Base-by-base conservation (phyloP, 2,888 invertebrate species). In the Neoitamus cyanurus region DNA sequence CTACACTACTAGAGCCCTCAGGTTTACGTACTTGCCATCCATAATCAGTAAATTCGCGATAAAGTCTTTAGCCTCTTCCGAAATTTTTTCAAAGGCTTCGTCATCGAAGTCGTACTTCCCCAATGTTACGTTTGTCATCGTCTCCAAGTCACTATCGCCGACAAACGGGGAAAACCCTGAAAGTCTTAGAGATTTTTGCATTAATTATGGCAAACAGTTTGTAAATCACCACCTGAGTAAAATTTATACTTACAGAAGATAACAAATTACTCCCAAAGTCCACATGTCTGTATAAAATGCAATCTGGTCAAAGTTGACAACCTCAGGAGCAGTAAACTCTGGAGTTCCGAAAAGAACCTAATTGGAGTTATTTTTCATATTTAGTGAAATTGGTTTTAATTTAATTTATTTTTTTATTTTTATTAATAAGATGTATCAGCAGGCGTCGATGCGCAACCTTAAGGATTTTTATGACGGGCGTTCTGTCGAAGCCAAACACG, bases 81-180 rank as follows among this genome's bases (percentile, higher is more conserved):
- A 97, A 88, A 98, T 97, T 88, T 96, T 95, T 87, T 96, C 95
- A 92, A 98, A 98, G 68, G 97, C 96, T 90, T 97, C 97, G 89
- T 98, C 97, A 87, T 97, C 97, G 90, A 96, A 98, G 92, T 98
- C 97, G 90, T 97, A 98, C 89, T 97, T 96, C 46, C 97, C 97
- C 86, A 96, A 94, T 0, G 98, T 97, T 1, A 98, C 98, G 90
- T 98, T 98, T 0, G 96, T 96, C 95, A 98, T 97, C 0, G 98
- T 98, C 90, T 98, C 97, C 87, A 96, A 94, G 90, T 98, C 98
- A 30, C 95, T 96, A 89, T 97, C 96, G 0, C 98, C 98, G 96
- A 98, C 97, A 92, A 98, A 98, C 11, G 98, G 98, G 0, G 98
- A 98, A 77, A 98, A 92, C 1, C 98, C 98, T 9, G 98, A 98